These are phyloP conservation scores for Tarsius wallacei DNA, from an alignment of 2,797 vertebrate species.

Conservation along the genomic window DNA sequence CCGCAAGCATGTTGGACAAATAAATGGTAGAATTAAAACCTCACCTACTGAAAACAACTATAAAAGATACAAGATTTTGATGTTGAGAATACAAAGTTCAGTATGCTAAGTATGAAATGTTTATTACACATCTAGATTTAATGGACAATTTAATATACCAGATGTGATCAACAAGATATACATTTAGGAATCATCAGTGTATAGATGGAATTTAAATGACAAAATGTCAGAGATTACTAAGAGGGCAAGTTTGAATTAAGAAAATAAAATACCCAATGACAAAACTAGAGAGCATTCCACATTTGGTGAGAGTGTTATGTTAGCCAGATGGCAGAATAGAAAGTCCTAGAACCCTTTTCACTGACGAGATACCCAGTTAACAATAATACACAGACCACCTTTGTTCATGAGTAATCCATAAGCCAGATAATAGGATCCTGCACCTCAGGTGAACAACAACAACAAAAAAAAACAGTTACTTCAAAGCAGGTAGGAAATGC, in stretches of 20 bases:
- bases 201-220: not conserved
- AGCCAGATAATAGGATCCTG: not conserved
- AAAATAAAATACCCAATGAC: not conserved
- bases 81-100: not conserved
- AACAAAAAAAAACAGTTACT: not conserved
- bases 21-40: not conserved
- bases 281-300: not conserved
- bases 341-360: not conserved
- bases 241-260: not conserved
- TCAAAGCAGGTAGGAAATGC: not conserved
- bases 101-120: not conserved
- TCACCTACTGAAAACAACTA: not conserved
- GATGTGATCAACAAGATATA: not conserved
- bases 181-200: not conserved
- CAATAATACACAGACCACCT: not conserved
- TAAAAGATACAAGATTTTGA: not conserved
- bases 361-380: not conserved
- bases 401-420: not conserved
- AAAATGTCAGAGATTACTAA: not conserved
- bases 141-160: not conserved
- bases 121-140: not conserved
- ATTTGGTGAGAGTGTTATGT: not conserved
- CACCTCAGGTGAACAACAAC: not conserved
- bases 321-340: not conserved
- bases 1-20: not conserved